A percentile compares a stretch with the other conserved stretches of the same genome.
Evolutionary conservation across 2,113 vertebrate species (phyloP).

Genomic region (Ahaetulla prasina): DNA sequence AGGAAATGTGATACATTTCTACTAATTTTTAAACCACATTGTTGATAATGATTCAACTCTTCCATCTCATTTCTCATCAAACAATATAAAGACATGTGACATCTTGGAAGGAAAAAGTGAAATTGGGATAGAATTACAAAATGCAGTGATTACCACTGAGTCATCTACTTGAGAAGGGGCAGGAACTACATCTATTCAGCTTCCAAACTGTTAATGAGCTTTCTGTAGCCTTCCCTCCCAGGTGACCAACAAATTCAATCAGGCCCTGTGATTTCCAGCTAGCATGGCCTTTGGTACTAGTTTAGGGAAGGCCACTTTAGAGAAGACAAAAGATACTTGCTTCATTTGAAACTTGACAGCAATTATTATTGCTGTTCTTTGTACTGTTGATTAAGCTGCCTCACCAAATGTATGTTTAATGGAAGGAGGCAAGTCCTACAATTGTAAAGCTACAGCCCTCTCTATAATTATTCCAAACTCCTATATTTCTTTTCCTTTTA

Average conservation of each 20-base stretch:
- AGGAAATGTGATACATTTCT: not conserved
- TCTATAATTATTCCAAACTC: not conserved
- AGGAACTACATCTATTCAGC: not conserved
- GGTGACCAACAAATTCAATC: not conserved
- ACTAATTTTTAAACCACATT: not conserved
- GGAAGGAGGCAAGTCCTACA: fast-evolving
- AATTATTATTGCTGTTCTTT: not conserved
- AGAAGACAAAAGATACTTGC: not conserved
- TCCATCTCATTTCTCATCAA: not conserved
- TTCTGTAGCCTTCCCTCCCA: not conserved
- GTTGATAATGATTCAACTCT: not conserved
- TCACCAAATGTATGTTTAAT: not conserved
- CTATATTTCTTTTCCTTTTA: fast-evolving
- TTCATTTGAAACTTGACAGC: not conserved
- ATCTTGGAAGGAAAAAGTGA: not conserved
- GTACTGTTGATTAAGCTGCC: not conserved
- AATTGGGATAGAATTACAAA: not conserved
- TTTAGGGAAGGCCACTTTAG: not conserved
- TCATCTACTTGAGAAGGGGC: not conserved
- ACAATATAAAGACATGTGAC: not conserved
- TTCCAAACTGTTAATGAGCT: not conserved
- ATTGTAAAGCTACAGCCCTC: not conserved
- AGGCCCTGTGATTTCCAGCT: not conserved
- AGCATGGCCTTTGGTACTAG: not conserved
- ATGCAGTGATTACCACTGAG: not conserved